Conservation (phyloP, 2,113 vertebrate species). For the Sterrhoptilus dennistouni region DNA sequence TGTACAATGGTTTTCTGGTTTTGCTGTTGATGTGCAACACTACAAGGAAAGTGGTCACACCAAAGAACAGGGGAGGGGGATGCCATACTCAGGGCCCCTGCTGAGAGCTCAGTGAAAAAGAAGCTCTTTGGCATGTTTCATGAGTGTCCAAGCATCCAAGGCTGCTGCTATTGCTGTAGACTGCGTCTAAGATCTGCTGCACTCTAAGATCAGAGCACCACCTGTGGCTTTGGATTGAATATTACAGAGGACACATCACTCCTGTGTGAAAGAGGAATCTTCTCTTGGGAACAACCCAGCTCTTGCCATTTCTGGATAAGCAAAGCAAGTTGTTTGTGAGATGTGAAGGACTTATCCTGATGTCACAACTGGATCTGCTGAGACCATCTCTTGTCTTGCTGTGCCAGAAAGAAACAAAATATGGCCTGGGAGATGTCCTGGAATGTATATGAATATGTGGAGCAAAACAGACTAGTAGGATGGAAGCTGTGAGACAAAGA, state of each 20-base stretch:
- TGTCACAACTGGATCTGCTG: neutral
- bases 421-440: neutral
- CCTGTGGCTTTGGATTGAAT: neutral
- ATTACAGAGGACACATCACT: neutral
- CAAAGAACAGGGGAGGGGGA: neutral
- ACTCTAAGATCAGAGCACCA: neutral
- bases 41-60: neutral
- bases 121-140: neutral
- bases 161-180: neutral
- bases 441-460: neutral
- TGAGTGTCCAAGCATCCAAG: neutral
- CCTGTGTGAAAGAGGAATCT: neutral
- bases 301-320: neutral
- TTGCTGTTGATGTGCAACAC: neutral
- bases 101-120: neutral
- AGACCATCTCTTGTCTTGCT: neutral
- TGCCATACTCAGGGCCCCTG: neutral
- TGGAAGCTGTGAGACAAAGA: neutral
- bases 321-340: neutral
- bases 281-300: neutral
- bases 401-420: neutral
- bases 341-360: neutral
- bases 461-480: neutral
- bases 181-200: neutral
- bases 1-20: neutral